Evolutionary conservation across 2,888 invertebrate species (phyloP).

Genomic region (Hylaea fasciaria): DNA sequence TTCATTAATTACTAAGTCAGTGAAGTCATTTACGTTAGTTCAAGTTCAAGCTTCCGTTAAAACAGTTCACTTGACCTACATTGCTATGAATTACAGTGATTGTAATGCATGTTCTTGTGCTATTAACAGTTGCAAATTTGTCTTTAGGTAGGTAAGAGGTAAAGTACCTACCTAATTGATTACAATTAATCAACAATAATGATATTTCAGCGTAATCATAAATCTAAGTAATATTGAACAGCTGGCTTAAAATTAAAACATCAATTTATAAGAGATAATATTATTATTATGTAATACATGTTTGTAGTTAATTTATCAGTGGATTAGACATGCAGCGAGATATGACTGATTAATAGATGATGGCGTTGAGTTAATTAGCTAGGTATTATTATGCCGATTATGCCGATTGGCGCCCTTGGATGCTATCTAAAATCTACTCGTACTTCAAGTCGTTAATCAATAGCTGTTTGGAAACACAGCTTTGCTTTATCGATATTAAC

Average conservation of each 20-base stretch:
- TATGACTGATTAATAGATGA: constrained; percentile 34
- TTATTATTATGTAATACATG: neutral
- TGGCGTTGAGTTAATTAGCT: constrained; percentile 25
- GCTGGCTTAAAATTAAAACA: no score
- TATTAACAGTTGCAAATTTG: neutral
- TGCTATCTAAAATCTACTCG: constrained; percentile 30
- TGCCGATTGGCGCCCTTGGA: constrained; percentile 1
- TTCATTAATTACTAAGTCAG: neutral
- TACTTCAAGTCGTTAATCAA: constrained; percentile 6
- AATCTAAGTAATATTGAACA: neutral
- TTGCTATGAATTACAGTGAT: neutral
- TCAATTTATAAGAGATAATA: neutral
- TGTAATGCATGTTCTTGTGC: neutral
- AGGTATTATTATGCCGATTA: no score
- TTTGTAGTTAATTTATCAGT: constrained; percentile 1
- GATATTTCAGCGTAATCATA: neutral
- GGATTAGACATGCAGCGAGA: constrained; percentile 23
- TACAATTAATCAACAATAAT: neutral
- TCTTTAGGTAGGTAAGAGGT: neutral
- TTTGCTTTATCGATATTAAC: no score
- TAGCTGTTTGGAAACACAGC: constrained; percentile 1
- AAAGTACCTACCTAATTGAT: no score
- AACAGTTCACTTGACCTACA: constrained; percentile 1
- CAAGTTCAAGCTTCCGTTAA: constrained; percentile 10
- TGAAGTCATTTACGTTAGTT: neutral